phyloP scores from a whole-genome alignment of 2,113 vertebrate genomes.

The Siphamia tubifer region DNA sequence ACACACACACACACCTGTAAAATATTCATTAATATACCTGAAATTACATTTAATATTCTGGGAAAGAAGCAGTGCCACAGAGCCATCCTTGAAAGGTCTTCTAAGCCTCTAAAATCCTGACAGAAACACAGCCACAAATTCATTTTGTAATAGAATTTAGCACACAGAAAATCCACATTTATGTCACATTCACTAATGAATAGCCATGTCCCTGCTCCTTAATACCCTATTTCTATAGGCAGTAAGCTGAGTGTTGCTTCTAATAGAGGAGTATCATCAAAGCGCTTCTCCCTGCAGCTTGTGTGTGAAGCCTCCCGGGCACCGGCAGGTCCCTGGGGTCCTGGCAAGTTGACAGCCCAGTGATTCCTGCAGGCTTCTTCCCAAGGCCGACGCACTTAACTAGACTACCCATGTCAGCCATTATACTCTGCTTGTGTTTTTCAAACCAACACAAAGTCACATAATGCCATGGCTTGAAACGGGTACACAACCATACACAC shows the following conservation, averaged over 20 bases:
- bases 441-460: neutral
- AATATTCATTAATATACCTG: neutral
- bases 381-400: constrained; percentile 36
- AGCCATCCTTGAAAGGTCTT: neutral
- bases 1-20: neutral
- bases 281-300: constrained; percentile 29
- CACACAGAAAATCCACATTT: neutral
- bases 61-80: neutral
- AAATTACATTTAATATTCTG: neutral
- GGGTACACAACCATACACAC: neutral
- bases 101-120: neutral
- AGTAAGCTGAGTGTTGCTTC: constrained; percentile 9
- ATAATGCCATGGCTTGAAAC: neutral
- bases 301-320: constrained; percentile 36
- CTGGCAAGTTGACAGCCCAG: constrained; percentile 49
- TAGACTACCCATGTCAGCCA: constrained; percentile 26
- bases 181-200: constrained; percentile 5
- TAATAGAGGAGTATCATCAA: constrained; percentile 36
- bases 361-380: constrained; percentile 42
- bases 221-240: constrained; percentile 3
- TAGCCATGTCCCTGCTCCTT: neutral
- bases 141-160: constrained; percentile 1
- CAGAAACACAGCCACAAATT: neutral
- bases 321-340: constrained; percentile 44
- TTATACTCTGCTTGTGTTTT: constrained; percentile 10